Evolutionary conservation across 35 echinoderm and acorn worm genomes (phyloP), one percentile per base, ranked within the genome.

Genomic region (Heliocidaris tuberculata): DNA sequence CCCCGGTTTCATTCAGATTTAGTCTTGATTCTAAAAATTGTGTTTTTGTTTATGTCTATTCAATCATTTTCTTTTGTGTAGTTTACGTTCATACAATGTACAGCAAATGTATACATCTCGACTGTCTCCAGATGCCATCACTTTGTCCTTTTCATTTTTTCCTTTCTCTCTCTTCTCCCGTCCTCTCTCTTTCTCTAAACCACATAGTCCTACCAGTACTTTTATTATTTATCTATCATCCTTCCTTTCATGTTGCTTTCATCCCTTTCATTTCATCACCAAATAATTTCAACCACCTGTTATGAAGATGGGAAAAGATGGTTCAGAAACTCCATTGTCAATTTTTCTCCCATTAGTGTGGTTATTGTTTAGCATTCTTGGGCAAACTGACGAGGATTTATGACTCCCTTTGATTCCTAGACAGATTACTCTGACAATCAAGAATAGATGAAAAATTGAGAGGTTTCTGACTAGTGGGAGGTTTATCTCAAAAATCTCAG

Each of bases 231-330:
- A 78, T 27, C 65, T 27, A 78, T 78, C 7, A 78, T n/a, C 65
- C 19, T n/a, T 78, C 65, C 4, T n/a, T 78, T 78, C 27, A 7
- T 24, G 7, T 78, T 78, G 19, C 65, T 78, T 78, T 24, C 27
- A 78, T 56, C 52, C 52, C 52, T 78, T 78, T 78, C 21, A n/a
- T 78, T 78, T 78, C 65, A 78, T n/a, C 65, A 78, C 21, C 65
- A 78, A 78, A 78, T 78, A n/a, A 78, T 78, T 27, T 19, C 65
- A 78, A 78, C 65, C 65, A 78, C 65, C 65, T 78, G 65, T 78
- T 24, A 78, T 27, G 65, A 27, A 78, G 65, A 78, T 78, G 65
- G 27, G 65, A 7, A n/a, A 24, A 78, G 65, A 78, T 78, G 27
- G 65, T 78, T 78, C 65, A n/a, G 19, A 78, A 78, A 78, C 65